Percentiles rank a stretch among this genome's conserved stretches.
Evolutionary conservation across 2,113 vertebrate genomes (phyloP).

Genomic region (Anser cygnoides): DNA sequence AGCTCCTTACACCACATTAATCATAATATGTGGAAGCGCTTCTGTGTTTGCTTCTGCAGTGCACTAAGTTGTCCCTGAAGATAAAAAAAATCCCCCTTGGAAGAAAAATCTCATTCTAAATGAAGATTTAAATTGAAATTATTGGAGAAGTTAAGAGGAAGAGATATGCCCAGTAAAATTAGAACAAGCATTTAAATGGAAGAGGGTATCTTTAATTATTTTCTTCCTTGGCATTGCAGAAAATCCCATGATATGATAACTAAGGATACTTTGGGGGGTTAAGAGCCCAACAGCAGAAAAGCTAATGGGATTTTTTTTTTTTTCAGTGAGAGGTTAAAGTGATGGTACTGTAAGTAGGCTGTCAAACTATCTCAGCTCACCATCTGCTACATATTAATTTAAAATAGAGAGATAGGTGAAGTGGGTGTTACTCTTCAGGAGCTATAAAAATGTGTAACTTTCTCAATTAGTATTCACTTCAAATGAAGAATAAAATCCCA

Average conservation of each 20-base stretch:
- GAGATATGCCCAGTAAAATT: slow-evolving; percentile 68
- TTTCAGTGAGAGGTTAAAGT: slow-evolving; percentile 65
- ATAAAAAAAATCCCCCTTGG: slow-evolving; percentile 63
- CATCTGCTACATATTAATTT: slow-evolving; percentile 72
- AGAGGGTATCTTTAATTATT: slow-evolving; percentile 67
- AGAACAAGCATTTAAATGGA: slow-evolving; percentile 66
- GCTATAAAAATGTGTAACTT: slow-evolving; percentile 52
- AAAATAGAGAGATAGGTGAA: slow-evolving; percentile 61
- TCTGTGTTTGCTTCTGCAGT: slow-evolving; percentile 40
- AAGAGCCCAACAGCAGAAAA: slow-evolving; percentile 67
- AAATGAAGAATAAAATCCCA: slow-evolving; percentile 55
- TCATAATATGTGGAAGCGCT: slow-evolving; percentile 43
- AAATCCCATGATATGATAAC: slow-evolving; percentile 62
- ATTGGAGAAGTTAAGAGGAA: slow-evolving; percentile 47
- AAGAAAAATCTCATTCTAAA: slow-evolving; percentile 72
- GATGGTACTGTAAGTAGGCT: slow-evolving; percentile 66
- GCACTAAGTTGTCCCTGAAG: slow-evolving; percentile 49
- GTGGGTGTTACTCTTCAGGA: slow-evolving; percentile 49
- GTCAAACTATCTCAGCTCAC: slow-evolving; percentile 69
- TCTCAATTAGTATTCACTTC: slow-evolving; percentile 57
- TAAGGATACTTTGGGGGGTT: slow-evolving; percentile 57
- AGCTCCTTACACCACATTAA: slow-evolving; percentile 50
- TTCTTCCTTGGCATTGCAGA: slow-evolving; percentile 60
- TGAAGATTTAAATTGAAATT: slow-evolving; percentile 68
- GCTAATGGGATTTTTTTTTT: slow-evolving; percentile 70